Base-by-base conservation (phyloP, 35 echinoderm and acorn worm species). In the Lytechinus pictus region DNA sequence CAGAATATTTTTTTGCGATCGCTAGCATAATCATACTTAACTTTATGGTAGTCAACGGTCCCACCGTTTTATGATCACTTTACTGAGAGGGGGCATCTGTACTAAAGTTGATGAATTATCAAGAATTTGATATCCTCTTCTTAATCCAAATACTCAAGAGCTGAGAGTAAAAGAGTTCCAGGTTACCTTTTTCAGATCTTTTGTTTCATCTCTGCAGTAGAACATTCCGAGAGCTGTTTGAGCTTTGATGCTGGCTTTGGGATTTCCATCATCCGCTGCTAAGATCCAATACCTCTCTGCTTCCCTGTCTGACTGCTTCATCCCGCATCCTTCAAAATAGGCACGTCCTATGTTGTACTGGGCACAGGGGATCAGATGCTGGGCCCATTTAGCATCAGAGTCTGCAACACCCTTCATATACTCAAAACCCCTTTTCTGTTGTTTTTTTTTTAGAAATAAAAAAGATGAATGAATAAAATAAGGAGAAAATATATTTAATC, bases 201-300 rank as follows among this genome's bases (percentile, higher is more conserved):
- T 54, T 90, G 94, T 96, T 52, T 98, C 97, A 51, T 97, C 96
- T 72, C 98, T 95, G 54, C 95, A 96, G 57, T 99, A 99, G 95
- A 98, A 98, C 98, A 99, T 99, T 92, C 96, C 98, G 9, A 99
- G 97, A 6, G 96, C 98, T 71, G 97, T 99, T 89, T 99, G 98
- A 9, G 98, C 98, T 57, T 98, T 99, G 90, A 99, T 71, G 57
- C 98, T 99, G 1, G 96, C 97, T 58, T 97, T 95, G 14, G 98
- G 98, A 94, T 99, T 98, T 1, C 98, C 98, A 66, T 99, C 98
- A 86, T 99, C 97, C 0, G 98, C 98, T 6, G 98, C 97, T n/a
- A 99, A 93, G n/a, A 99, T 94, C 98, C 98, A 99, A 95, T 97
- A 99, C 55, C 94, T 95, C 57, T 99, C 98, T 19, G 98, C 98